A percentile compares a stretch with the other conserved stretches of the same genome.
phyloP scores from a whole-genome alignment of 2,797 vertebrate genomes.

The Manis crassicaudata region DNA sequence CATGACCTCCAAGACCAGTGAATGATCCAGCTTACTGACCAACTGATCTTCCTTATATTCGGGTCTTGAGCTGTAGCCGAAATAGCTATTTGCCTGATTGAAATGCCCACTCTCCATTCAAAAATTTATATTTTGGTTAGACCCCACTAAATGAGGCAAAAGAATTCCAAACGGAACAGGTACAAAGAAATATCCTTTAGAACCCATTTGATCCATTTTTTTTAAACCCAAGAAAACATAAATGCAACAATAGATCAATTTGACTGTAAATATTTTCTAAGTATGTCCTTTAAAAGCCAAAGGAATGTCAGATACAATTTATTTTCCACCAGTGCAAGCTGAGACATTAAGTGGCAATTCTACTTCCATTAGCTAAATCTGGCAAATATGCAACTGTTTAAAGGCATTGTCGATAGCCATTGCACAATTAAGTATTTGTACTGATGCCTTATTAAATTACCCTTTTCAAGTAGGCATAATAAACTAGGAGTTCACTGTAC shows the following conservation, averaged over 20 bases:
- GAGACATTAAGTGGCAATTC: constrained; percentile 90
- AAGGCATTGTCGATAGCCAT: constrained; percentile 94
- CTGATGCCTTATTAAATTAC: constrained; percentile 93
- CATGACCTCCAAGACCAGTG: not conserved
- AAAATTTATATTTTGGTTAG: constrained; percentile 53
- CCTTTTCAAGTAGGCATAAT: constrained; percentile 89
- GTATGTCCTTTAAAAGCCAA: constrained; percentile 88
- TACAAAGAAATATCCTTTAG: constrained; percentile 82
- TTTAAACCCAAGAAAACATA: constrained; percentile 83
- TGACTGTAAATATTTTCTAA: constrained; percentile 86
- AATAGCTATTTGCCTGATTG: constrained; percentile 8
- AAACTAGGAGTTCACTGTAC: constrained; percentile 88
- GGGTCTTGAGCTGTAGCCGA: constrained; percentile 5
- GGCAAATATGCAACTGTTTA: constrained; percentile 94
- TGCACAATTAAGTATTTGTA: constrained; percentile 95
- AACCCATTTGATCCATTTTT: constrained; percentile 76
- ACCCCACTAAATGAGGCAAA: constrained; percentile 31
- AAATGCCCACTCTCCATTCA: constrained; percentile 43
- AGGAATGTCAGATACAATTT: constrained; percentile 90
- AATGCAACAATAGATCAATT: constrained; percentile 85
- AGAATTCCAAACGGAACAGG: constrained; percentile 69
- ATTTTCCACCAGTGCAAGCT: constrained; percentile 89
- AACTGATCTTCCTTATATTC: not conserved
- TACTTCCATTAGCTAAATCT: constrained; percentile 93
- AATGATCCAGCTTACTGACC: not conserved